Evolutionary conservation across 2,113 vertebrate genomes (phyloP).

Genomic region (Pluvianellus socialis): DNA sequence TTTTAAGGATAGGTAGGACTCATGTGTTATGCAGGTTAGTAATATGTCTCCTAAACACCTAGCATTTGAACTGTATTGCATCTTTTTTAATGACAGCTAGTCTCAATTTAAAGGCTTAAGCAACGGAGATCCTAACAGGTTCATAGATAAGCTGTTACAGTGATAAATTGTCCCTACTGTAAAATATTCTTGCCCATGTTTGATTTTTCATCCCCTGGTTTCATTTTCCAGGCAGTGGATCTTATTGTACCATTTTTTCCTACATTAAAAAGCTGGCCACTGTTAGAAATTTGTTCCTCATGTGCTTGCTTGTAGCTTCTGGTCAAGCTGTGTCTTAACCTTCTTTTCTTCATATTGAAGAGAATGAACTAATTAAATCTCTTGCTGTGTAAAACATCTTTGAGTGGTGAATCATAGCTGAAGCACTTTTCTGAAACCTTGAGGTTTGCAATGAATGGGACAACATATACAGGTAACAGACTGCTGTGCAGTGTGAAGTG

Average conservation of each 20-base stretch:
- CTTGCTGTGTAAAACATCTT: background rate
- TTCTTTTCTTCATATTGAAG: background rate
- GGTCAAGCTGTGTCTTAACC: background rate
- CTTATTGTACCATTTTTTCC: background rate
- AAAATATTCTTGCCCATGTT: background rate
- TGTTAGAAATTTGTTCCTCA: background rate
- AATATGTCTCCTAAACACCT: background rate
- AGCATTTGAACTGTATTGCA: background rate
- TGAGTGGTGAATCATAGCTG: background rate
- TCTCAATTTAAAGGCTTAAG: background rate
- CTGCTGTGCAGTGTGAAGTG: background rate
- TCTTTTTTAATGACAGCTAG: background rate
- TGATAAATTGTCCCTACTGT: background rate
- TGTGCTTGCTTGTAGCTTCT: background rate
- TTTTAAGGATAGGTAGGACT: background rate
- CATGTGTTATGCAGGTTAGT: background rate
- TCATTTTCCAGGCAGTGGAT: background rate
- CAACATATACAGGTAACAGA: background rate
- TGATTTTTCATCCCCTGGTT: background rate
- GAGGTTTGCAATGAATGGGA: background rate
- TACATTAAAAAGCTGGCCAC: background rate
- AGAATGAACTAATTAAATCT: background rate
- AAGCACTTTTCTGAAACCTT: background rate
- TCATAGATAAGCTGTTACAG: background rate
- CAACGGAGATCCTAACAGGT: background rate